A percentile compares a stretch with the other conserved stretches of the same genome.
These are phyloP conservation scores for Platalea minor DNA, from an alignment of 2,797 vertebrate species.

Conservation along the genomic window DNA sequence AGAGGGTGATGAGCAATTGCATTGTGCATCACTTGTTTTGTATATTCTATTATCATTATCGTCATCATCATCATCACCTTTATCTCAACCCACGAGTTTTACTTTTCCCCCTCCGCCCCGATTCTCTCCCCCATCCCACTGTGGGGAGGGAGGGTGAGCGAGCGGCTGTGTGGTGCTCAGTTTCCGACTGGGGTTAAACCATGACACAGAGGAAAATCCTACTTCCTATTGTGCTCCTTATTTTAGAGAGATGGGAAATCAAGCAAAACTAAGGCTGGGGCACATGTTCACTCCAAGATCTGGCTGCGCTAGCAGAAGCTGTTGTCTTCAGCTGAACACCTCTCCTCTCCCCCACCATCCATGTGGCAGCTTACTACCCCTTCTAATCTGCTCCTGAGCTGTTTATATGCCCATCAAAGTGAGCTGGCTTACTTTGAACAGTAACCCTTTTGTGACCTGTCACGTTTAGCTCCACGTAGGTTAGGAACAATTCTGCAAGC, in stretches of 20 bases:
- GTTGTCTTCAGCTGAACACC: not conserved
- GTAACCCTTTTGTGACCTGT: not conserved
- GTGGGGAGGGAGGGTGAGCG: too few species aligned
- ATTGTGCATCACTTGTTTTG: too few species aligned
- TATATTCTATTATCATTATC: too few species aligned
- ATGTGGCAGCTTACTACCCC: not conserved
- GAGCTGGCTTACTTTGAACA: not conserved
- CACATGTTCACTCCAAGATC: not conserved
- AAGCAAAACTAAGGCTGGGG: not conserved
- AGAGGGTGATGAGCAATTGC: too few species aligned
- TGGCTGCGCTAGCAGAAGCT: not conserved
- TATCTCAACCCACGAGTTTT: too few species aligned
- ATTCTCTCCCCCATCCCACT: too few species aligned
- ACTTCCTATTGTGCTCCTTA: not conserved
- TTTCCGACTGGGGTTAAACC: too few species aligned
- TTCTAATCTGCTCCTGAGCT: not conserved
- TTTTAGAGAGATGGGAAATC: not conserved
- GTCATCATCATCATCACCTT: too few species aligned
- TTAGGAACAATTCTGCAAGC: not conserved
- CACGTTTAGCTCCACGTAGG: not conserved
- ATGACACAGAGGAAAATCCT: not conserved
- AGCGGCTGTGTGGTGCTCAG: too few species aligned
- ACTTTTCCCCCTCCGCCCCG: too few species aligned
- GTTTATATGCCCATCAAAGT: not conserved
- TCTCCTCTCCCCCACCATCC: not conserved